phyloP scores from a whole-genome alignment of 2,888 invertebrate species.

The Ceramica pisi region DNA sequence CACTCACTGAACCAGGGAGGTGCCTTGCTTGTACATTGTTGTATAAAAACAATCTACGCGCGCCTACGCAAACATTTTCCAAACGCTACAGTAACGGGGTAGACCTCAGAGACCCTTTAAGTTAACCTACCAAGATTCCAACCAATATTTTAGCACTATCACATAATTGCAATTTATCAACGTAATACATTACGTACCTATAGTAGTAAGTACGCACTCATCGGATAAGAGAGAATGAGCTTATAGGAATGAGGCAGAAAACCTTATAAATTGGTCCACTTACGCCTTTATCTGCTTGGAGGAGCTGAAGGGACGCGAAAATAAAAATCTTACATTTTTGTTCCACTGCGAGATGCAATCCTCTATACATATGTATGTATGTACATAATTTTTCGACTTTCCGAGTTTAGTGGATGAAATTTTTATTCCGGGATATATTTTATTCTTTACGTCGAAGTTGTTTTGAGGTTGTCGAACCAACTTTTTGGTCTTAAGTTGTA shows the following conservation, averaged over 20 bases:
- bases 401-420: conserved; percentile 17
- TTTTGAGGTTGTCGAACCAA: not conserved
- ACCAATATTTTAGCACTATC: not conserved
- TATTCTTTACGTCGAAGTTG: conserved; percentile 21
- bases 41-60: too few species aligned
- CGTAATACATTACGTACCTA: conserved; percentile 13
- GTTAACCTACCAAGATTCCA: not conserved
- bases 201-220: conserved; percentile 22
- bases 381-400: not conserved
- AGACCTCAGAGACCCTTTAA: too few species aligned
- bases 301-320: conserved; percentile 17
- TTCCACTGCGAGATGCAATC: conserved; percentile 32
- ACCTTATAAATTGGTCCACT: conserved; percentile 51
- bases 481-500: not conserved
- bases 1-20: too few species aligned
- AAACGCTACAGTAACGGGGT: too few species aligned
- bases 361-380: conserved; percentile 6
- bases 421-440: conserved; percentile 26
- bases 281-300: conserved; percentile 45
- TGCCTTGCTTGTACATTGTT: too few species aligned
- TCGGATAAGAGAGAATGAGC: conserved; percentile 13
- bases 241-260: conserved; percentile 26
- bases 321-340: conserved; percentile 41
- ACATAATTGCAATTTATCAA: conserved; percentile 9
- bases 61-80: too few species aligned